Evolutionary conservation across 2,888 invertebrate genomes (phyloP).

Genomic region (Drosophila pseudotalamancana): DNA sequence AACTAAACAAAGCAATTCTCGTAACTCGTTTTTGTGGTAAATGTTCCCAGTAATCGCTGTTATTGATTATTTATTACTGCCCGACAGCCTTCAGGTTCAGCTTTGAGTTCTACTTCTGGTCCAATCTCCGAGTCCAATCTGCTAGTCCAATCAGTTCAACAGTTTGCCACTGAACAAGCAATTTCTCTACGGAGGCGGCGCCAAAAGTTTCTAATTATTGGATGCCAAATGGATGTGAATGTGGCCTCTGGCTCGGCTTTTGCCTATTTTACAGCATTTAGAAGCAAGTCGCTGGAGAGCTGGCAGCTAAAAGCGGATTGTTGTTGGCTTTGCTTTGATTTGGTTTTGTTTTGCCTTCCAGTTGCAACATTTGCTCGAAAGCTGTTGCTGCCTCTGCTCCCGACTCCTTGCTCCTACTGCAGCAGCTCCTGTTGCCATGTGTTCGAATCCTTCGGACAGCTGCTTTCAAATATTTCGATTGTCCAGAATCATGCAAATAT

Average conservation of each 20-base stretch:
- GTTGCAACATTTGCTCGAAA: conserved; percentile 1
- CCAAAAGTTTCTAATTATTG: conserved; percentile 52
- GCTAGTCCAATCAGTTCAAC: conserved; percentile 34
- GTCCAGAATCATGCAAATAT: conserved; percentile 69
- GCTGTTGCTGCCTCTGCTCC: conserved; percentile 5
- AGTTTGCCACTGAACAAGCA: conserved; percentile 12
- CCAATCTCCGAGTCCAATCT: too few species aligned
- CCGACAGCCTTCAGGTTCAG: too few species aligned
- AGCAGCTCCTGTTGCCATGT: conserved; percentile 7
- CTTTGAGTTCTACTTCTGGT: too few species aligned
- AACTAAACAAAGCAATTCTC: conserved; percentile 8
- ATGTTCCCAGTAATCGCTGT: conserved; percentile 17
- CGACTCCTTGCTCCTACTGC: conserved; percentile 2
- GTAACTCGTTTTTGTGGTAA: conserved; percentile 1
- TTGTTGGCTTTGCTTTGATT: conserved; percentile 6
- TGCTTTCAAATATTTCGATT: conserved; percentile 67
- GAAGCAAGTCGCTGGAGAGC: conserved; percentile 7
- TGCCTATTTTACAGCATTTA: too few species aligned
- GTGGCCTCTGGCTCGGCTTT: conserved; percentile 4
- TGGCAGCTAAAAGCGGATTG: neutral
- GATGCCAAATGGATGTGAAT: conserved; percentile 28
- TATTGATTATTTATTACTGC: conserved; percentile 49
- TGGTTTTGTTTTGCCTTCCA: conserved; percentile 8
- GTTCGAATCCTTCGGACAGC: conserved; percentile 44
- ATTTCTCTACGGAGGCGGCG: conserved; percentile 3